Base-by-base conservation (phyloP, 2,888 invertebrate species). In the Dyspetes luteomarginatus region DNA sequence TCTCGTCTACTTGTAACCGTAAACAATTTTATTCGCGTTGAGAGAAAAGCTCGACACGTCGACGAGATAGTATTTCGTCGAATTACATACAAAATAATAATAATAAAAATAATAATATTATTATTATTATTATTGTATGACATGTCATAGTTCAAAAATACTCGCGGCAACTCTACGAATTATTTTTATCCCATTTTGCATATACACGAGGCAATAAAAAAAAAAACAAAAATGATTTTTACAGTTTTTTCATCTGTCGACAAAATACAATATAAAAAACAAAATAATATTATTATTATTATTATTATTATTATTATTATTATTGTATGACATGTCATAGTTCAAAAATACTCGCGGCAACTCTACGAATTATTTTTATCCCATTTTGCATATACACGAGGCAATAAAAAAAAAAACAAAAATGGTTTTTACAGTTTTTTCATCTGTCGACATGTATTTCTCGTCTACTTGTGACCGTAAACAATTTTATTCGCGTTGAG, bases 401-500 rank as follows among this genome's bases (percentile, higher is more conserved):
- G 36, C 36, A 17, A n/a, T 45, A 5, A 15, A 45, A 4, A 45
- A 45, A 45, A 45, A 45, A 45, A 45, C n/a, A n/a, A 24, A 45
- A 30, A n/a, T 48, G 48, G 15, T n/a, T n/a, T 36, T 52, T 9
- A 17, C 30, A 19, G 45, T 64, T 24, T n/a, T n/a, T n/a, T 41
- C 28, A 24, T 24, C 12, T 22, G 7, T 55, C 41, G 68, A 1
- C 26, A 68, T 68, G 22, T 45, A 28, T 2, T 12, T 4, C 45
- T 24, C 19, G 19, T 45, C n/a, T n/a, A 22, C 30, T 9, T n/a
- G 30, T 58, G n/a, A 19, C 43, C 15, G 5, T 45, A 50, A 45
- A 24, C 48, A 45, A 48, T 73, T 52, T 73, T 78, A 73, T 73
- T 78, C 67, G 7, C 17, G 28, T 36, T 15, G 24, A 43, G 71